phyloP scores from a whole-genome alignment of 2,113 vertebrate species.

The Hystrix cristata region DNA sequence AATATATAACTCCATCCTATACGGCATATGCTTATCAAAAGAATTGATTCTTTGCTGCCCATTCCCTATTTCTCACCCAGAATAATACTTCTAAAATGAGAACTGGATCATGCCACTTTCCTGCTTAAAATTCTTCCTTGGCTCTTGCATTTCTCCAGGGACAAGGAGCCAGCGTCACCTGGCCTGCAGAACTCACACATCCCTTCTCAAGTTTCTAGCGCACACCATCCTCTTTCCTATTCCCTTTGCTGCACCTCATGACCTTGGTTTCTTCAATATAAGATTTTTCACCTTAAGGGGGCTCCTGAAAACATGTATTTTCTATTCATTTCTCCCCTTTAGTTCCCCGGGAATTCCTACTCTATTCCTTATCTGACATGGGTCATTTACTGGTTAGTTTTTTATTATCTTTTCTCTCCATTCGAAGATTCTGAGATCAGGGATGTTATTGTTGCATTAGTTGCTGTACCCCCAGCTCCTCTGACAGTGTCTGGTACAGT shows the following conservation, averaged over 20 bases:
- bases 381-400: background rate
- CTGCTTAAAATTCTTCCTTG: background rate
- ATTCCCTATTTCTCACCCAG: background rate
- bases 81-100: background rate
- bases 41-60: background rate
- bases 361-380: background rate
- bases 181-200: fast-evolving
- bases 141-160: background rate
- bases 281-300: too few relatives aligned
- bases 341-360: background rate
- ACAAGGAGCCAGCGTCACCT: background rate
- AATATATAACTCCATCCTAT: background rate
- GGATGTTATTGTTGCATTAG: background rate
- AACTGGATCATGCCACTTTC: background rate
- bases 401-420: background rate
- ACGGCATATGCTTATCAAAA: background rate
- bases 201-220: background rate
- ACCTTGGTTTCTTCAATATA: background rate
- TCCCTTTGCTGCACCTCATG: background rate
- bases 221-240: background rate
- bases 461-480: background rate
- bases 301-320: background rate
- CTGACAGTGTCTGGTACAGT: fast-evolving
- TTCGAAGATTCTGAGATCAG: background rate
- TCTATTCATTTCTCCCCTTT: too few relatives aligned